Evolutionary conservation across 1,140 invertebrate species (phyloP).

Genomic region (Zaprionus africanus): DNA sequence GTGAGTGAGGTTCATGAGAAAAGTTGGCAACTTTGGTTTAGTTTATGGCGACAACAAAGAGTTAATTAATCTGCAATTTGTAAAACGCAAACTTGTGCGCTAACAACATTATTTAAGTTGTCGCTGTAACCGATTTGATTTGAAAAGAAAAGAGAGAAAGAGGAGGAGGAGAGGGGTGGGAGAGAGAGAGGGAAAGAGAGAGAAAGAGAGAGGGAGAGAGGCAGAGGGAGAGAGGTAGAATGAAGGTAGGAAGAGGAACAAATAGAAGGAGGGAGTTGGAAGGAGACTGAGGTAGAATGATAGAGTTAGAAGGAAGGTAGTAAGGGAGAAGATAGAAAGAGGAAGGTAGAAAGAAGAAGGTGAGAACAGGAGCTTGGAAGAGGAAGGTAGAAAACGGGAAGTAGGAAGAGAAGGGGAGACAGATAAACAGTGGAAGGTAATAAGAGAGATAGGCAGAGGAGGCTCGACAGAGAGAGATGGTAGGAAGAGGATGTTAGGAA

Average conservation of each 20-base stretch:
- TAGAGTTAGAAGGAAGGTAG: too few relatives aligned
- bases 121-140: neutral
- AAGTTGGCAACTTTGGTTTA: conserved; percentile 66
- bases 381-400: too few relatives aligned
- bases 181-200: neutral
- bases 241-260: neutral
- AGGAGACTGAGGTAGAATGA: too few relatives aligned
- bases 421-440: too few relatives aligned
- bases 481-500: too few relatives aligned
- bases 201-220: neutral
- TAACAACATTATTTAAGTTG: conserved; percentile 19
- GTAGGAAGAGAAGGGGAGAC: too few relatives aligned
- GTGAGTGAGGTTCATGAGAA: conserved; percentile 11
- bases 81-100: conserved; percentile 37
- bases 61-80: conserved; percentile 77
- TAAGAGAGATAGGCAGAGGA: too few relatives aligned
- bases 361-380: too few relatives aligned
- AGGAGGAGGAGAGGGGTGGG: neutral
- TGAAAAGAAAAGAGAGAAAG: neutral
- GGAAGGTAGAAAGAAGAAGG: too few relatives aligned
- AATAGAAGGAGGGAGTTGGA: too few relatives aligned
- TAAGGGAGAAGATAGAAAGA: too few relatives aligned
- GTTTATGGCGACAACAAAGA: conserved; percentile 62
- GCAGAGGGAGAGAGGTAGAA: neutral
- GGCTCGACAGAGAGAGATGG: too few relatives aligned